Conservation (phyloP, 2,797 vertebrate species). For the Discoglossus pictus region DNA sequence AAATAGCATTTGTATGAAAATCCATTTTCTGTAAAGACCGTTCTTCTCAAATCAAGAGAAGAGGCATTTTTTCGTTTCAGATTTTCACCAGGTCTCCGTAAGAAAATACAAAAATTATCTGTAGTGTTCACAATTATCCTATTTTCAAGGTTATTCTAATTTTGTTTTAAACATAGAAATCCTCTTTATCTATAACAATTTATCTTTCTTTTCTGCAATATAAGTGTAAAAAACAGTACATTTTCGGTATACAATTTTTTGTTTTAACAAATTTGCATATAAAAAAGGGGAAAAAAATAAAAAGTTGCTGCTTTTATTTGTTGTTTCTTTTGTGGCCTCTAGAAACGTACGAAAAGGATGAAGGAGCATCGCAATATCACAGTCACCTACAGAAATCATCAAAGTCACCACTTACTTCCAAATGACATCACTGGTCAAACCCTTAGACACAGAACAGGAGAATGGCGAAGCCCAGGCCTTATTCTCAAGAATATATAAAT, state of each 20-base stretch:
- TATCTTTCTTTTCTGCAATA: no score
- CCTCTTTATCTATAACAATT: no score
- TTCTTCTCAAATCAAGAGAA: neutral
- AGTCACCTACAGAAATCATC: slow-evolving; percentile 44
- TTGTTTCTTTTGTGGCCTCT: neutral
- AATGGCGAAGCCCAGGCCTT: neutral
- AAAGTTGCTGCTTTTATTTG: neutral
- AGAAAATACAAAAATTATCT: no score
- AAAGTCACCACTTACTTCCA: slow-evolving; percentile 35
- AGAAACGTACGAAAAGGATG: neutral
- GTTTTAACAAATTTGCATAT: neutral
- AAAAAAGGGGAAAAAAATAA: neutral
- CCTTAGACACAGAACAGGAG: neutral
- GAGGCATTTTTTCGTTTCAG: neutral
- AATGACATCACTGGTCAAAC: slow-evolving; percentile 25
- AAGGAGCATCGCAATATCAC: slow-evolving; percentile 17
- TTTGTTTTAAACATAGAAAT: no score
- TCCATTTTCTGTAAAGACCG: neutral
- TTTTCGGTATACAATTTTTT: neutral
- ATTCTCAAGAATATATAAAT: neutral
- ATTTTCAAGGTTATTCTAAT: no score
- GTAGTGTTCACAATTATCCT: no score
- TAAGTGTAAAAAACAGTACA: neutral
- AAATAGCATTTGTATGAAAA: neutral
- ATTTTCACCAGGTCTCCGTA: neutral